Evolutionary conservation across 2,113 vertebrate genomes (phyloP).

Genomic region (Chionis minor): DNA sequence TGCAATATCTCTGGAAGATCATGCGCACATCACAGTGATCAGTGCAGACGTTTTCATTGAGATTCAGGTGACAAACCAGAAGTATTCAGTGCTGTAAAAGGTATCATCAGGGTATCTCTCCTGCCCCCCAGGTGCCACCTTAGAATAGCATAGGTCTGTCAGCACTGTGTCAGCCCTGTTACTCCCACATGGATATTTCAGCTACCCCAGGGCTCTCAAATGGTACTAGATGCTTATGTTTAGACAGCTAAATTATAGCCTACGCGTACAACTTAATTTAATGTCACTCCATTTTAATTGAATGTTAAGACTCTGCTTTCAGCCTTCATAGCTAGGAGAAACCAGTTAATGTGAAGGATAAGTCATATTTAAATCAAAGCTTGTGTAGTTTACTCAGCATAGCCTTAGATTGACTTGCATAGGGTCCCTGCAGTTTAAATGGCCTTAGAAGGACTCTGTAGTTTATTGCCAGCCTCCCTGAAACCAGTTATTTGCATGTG

Average conservation of each 20-base stretch:
- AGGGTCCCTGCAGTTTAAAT: background rate
- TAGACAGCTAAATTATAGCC: slow-evolving; percentile 35
- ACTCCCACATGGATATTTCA: background rate
- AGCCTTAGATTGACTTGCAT: background rate
- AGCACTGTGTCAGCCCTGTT: background rate
- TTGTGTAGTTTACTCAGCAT: background rate
- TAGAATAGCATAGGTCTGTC: background rate
- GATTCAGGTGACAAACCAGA: background rate
- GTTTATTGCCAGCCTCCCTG: background rate
- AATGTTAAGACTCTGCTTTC: slow-evolving; percentile 16
- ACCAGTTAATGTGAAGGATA: background rate
- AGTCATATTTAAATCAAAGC: background rate
- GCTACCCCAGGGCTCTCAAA: background rate
- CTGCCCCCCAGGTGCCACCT: background rate
- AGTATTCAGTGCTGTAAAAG: background rate
- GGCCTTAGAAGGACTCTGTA: background rate
- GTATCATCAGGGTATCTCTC: background rate
- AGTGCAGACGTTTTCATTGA: background rate
- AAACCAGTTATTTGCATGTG: background rate
- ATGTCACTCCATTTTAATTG: slow-evolving; percentile 34
- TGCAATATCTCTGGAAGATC: background rate
- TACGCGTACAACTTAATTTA: background rate
- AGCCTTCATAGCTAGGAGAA: background rate
- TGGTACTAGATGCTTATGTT: background rate
- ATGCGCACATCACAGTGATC: background rate